Conservation (phyloP, 2,888 invertebrate species). For the Cephus pygmeus region DNA sequence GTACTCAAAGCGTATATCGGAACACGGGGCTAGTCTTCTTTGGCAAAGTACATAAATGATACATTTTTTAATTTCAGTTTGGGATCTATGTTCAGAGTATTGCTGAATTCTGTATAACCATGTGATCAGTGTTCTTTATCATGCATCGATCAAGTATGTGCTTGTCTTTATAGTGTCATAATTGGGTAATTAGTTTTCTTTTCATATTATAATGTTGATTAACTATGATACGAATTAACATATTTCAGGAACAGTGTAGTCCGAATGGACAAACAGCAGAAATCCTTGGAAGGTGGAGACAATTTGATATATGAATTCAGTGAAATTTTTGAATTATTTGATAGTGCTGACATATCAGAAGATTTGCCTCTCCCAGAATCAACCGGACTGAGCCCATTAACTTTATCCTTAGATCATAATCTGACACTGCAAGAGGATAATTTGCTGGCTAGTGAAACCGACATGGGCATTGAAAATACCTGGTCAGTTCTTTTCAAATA, state of each 20-base stretch:
- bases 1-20: too few relatives aligned
- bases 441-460: slow-evolving; percentile 47
- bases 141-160: too few relatives aligned
- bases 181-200: too few relatives aligned
- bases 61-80: slow-evolving; percentile 1
- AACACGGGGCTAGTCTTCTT: too few relatives aligned
- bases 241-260: slow-evolving; percentile 30
- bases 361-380: slow-evolving; percentile 57
- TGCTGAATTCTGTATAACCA: too few relatives aligned
- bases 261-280: slow-evolving; percentile 61
- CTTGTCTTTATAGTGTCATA: too few relatives aligned
- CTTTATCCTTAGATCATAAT: slow-evolving; percentile 58
- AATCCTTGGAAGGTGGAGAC: slow-evolving; percentile 52
- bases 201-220: too few relatives aligned
- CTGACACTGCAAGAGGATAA: slow-evolving; percentile 59
- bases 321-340: slow-evolving; percentile 51
- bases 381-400: slow-evolving; percentile 59
- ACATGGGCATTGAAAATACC: slow-evolving; percentile 67
- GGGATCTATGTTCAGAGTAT: not conserved
- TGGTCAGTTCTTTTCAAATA: slow-evolving; percentile 51
- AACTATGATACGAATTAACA: too few relatives aligned
- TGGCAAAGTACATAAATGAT: not conserved
- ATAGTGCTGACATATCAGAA: slow-evolving; percentile 40
- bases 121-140: too few relatives aligned
- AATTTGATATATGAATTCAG: slow-evolving; percentile 59